These are phyloP conservation scores for Drosophila pruinosa DNA, from an alignment of 1,140 invertebrate species.

Conservation along the genomic window DNA sequence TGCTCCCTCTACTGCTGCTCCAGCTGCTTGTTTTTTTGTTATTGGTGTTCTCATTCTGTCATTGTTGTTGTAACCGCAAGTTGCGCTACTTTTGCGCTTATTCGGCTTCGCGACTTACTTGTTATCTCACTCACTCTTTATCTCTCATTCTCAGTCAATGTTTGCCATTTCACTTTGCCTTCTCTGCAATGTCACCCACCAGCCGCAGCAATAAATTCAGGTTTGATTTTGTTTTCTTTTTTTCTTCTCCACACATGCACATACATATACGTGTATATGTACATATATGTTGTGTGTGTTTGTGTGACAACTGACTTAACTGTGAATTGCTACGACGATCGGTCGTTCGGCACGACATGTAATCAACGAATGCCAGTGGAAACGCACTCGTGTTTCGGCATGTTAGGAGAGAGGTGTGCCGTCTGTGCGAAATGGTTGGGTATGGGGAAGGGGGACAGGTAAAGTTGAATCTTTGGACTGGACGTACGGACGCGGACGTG, in stretches of 20 bases:
- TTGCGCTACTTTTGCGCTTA: constrained; percentile 78
- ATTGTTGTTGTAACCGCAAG: constrained; percentile 59
- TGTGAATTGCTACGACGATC: constrained; percentile 67
- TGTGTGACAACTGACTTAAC: constrained; percentile 57
- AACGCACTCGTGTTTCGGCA: not conserved
- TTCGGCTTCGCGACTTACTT: constrained; percentile 58
- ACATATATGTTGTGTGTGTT: too few species aligned
- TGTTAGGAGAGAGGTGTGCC: not conserved
- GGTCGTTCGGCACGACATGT: constrained; percentile 15
- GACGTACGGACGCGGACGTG: constrained; percentile 11
- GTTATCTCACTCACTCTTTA: constrained; percentile 15
- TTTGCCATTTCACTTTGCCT: constrained; percentile 22
- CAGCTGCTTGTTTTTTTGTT: constrained; percentile 23
- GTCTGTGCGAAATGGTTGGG: not conserved
- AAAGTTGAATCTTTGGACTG: not conserved
- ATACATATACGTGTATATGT: not conserved
- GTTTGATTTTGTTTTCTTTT: constrained; percentile 47
- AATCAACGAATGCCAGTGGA: constrained; percentile 20
- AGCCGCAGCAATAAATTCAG: constrained; percentile 42
- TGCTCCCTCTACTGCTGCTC: not conserved
- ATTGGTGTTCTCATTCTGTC: constrained; percentile 34
- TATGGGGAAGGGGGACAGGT: not conserved
- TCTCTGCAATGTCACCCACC: constrained; percentile 59
- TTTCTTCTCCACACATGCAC: not conserved
- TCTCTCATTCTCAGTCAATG: constrained; percentile 5